Base-by-base conservation (phyloP, 2,113 vertebrate species). In the Microtus oregoni region DNA sequence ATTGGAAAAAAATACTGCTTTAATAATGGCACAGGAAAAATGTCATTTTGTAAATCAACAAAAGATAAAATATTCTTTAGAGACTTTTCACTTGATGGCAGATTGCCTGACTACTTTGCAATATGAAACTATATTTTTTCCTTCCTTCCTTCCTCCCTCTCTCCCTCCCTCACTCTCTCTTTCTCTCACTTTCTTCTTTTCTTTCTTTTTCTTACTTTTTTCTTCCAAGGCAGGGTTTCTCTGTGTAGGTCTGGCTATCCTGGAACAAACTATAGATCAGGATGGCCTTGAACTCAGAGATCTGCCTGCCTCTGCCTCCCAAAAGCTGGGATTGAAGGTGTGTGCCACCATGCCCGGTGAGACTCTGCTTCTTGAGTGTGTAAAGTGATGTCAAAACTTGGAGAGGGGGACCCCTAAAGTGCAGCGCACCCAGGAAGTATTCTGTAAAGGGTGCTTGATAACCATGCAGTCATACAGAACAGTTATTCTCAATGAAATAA, bases 1-100 rank as follows among this genome's bases (percentile, higher is more conserved):
- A 77, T 65, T 86, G 41, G 93, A 92, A 87, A 92, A 94, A 14
- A 1, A 1, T 30, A 81, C 86, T 35, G 9, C 26, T 78, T 95
- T 92, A 72, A 82, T 67, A 89, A 95, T 89, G 38, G 85, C 55
- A 76, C 52, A 50, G 22, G 70, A 77, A 77, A 81, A 91, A 88
- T 86, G 35, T 22, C 73, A 95, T 92, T 97, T 91, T 97, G 65
- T 91, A 96, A 97, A 85, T 77, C 50, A 92, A 87, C 70, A 73
- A 88, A 97, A 91, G 72, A 76, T 65, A 88, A 91, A 93, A 73
- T 26, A 67, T 76, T 86, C 55, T 91, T 94, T 67, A 89, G n/a
- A 94, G 41, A 7, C 32, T 86, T 94, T 67, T 92, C 28, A 32
- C 63, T 65, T 75, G 28, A 83, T 79, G 55, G 65, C 70, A 55